These are phyloP conservation scores for Cariama cristata DNA, from an alignment of 2,113 vertebrate species.

Conservation along the genomic window DNA sequence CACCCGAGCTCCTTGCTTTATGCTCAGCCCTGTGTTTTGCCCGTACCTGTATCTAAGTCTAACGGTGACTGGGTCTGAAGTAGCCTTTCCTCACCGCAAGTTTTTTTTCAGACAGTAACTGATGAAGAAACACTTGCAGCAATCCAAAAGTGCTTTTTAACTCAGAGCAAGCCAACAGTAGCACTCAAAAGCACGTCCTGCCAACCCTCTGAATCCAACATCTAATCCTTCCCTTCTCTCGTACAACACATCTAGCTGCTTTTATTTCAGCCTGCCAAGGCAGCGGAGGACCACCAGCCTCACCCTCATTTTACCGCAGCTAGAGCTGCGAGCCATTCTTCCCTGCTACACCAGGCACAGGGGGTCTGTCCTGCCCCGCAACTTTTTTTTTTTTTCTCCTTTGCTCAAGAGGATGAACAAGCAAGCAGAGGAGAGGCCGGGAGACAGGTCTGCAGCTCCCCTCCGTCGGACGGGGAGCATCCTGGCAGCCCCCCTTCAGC, in stretches of 20 bases:
- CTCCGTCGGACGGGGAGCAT: fast-evolving
- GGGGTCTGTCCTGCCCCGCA: neutral
- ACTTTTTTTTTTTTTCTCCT: neutral
- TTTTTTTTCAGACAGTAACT: neutral
- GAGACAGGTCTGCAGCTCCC: neutral
- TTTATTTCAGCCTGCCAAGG: neutral
- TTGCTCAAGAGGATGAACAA: neutral
- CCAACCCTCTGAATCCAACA: no score
- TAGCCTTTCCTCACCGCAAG: neutral
- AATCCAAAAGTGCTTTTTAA: neutral
- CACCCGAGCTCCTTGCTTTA: neutral
- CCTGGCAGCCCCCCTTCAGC: neutral
- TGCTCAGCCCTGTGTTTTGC: neutral
- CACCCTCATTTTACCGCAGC: neutral
- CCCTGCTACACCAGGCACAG: neutral
- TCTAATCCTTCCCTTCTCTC: neutral
- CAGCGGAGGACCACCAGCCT: neutral
- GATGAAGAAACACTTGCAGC: neutral
- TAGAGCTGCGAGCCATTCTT: neutral
- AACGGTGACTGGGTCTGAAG: neutral
- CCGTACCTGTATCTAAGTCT: neutral
- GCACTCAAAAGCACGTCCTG: neutral
- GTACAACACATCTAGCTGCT: neutral
- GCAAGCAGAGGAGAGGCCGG: neutral
- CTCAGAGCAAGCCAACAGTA: neutral